phyloP scores from a whole-genome alignment of 2,113 vertebrate species.

The Phoxinus phoxinus region DNA sequence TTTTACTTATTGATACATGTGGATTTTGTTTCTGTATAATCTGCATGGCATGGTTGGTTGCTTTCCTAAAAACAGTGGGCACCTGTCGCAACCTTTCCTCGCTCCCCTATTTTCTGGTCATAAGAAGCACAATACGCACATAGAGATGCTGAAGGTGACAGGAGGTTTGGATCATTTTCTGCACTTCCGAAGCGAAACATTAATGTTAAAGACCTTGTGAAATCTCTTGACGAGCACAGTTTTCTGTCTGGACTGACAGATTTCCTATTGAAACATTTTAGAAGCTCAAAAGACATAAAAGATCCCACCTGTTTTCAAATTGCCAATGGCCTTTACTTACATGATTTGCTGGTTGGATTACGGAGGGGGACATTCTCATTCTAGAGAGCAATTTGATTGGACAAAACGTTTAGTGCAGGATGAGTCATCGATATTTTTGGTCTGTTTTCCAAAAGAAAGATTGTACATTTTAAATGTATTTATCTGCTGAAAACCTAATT shows the following conservation, averaged over 20 bases:
- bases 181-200: neutral
- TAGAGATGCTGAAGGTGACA: neutral
- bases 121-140: constrained; percentile 38
- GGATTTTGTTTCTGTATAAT: constrained; percentile 70
- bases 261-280: neutral
- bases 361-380: neutral
- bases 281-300: neutral
- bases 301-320: neutral
- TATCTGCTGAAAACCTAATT: no score
- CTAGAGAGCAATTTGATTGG: neutral
- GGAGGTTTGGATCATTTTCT: neutral
- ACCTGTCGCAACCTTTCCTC: constrained; percentile 21
- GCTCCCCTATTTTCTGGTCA: constrained; percentile 23
- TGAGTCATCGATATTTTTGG: no score
- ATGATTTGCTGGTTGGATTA: neutral
- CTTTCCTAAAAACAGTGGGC: constrained; percentile 63
- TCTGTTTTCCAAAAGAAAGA: no score
- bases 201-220: constrained; percentile 3
- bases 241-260: neutral
- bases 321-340: neutral
- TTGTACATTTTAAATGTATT: no score
- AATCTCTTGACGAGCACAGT: neutral
- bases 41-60: constrained; percentile 78
- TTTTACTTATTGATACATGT: constrained; percentile 61
- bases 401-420: neutral